Base-by-base conservation (phyloP, 2,113 vertebrate species). In the Barnardius zonarius region DNA sequence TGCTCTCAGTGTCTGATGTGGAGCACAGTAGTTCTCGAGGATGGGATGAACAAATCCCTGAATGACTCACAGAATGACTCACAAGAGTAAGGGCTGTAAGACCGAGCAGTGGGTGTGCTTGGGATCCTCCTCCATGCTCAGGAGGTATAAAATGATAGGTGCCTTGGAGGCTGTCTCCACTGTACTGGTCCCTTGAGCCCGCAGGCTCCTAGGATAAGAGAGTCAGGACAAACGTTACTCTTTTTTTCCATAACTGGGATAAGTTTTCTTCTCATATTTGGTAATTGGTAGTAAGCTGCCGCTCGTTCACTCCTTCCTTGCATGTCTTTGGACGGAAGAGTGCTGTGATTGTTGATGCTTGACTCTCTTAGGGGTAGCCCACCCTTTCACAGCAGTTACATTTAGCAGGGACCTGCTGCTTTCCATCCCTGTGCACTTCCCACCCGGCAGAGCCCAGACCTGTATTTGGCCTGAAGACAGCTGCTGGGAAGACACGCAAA, bases 361-460 rank as follows among this genome's bases (percentile, higher is more conserved):
- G 46, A 19, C 22, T 75, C 5, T 51, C 39, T 37, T 55, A 23
- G 31, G 57, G 87, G 39, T 51, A 92, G 61, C 83, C 19, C 66
- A 72, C 23, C 19, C 57, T 62, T 90, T 70, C 19, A 64, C 23
- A 35, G 57, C 0, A 2, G 37, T 67, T 76, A 19, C 24, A 59
- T n/a, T 92, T 59, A 85, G 62, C 54, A 67, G 85, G 33, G 59
- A 77, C 35, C 44, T 86, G 54, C 75, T 93, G 79, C 49, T 91
- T 93, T 86, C 74, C 63, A 55, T 49, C 33, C 14, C 74, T 66
- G 4, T 68, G 35, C 2, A 1, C 66, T 90, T 93, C 63, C 44
- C 81, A 90, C 70, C 54, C 11, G 0, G 55, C 57, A 95, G 81
- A 87, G 74, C 87, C 59, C 87, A 77, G 72, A 59, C 59, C 78